Conservation (phyloP, 2,113 vertebrate genomes). For the Trematomus loennbergii region DNA sequence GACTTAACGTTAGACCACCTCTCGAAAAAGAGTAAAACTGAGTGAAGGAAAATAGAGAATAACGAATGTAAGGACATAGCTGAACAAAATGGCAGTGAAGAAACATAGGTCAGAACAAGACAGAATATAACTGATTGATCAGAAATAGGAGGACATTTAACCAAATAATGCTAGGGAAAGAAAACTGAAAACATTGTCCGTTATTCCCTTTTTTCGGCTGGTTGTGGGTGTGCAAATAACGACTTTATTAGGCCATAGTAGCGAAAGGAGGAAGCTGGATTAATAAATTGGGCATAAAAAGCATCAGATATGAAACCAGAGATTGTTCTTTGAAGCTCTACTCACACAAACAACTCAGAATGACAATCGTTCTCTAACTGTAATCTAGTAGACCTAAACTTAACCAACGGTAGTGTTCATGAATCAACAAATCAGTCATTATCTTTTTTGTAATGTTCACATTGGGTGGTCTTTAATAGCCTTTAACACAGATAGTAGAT, state of each 20-base stretch:
- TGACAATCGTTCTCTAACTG: not conserved
- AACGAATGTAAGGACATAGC: not conserved
- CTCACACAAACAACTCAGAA: not conserved
- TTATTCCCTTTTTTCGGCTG: not conserved
- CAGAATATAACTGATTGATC: not conserved
- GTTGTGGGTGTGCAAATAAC: not conserved
- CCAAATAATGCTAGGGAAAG: no score
- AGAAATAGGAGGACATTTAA: not conserved
- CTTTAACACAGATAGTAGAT: not conserved
- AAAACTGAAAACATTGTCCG: no score
- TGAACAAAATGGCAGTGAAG: not conserved
- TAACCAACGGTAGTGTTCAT: no score
- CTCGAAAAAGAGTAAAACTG: conserved; percentile 5
- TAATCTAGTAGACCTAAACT: not conserved
- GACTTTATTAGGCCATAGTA: not conserved
- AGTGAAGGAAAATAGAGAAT: not conserved
- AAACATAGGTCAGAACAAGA: not conserved
- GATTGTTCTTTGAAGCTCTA: not conserved
- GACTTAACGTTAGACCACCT: conserved; percentile 4
- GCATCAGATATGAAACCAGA: not conserved
- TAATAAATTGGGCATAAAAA: not conserved
- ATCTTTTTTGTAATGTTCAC: no score
- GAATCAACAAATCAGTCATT: no score
- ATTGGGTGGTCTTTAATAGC: not conserved
- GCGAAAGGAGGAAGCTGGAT: not conserved